These are phyloP conservation scores for Columba livia DNA, from an alignment of 2,113 vertebrate genomes.

Conservation along the genomic window DNA sequence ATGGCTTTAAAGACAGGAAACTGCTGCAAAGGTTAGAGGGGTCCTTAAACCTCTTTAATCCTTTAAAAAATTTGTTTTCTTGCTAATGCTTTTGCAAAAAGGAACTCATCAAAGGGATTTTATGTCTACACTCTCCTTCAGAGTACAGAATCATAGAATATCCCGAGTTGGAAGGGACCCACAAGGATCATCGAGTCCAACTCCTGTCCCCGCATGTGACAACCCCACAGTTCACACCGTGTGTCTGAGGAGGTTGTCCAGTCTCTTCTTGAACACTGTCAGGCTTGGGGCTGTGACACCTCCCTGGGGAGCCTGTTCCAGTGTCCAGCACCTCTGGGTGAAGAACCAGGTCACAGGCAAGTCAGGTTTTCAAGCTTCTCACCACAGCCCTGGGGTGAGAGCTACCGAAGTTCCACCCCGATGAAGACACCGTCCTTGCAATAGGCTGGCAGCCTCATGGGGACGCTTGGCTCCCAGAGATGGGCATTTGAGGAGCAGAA, in stretches of 20 bases:
- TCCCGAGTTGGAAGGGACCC: too few relatives aligned
- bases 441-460: not conserved
- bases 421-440: not conserved
- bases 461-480: not conserved
- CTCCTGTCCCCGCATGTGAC: too few relatives aligned
- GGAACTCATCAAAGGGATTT: not conserved
- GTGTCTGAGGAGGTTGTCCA: too few relatives aligned
- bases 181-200: too few relatives aligned
- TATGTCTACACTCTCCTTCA: not conserved
- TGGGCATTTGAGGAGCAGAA: not conserved
- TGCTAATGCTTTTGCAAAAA: not conserved
- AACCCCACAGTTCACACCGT: too few relatives aligned
- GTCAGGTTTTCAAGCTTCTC: not conserved
- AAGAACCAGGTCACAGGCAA: not conserved
- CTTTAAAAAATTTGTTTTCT: not conserved
- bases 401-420: not conserved
- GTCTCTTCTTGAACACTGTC: too few relatives aligned
- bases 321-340: too few relatives aligned
- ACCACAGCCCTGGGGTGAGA: not conserved
- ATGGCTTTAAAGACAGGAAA: not conserved
- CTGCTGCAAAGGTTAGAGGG: not conserved
- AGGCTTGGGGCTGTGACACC: too few relatives aligned
- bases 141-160: not conserved
- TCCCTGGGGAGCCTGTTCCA: too few relatives aligned
- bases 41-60: not conserved